These are phyloP conservation scores for Amazona guildingii DNA, from an alignment of 2,113 vertebrate genomes.

Conservation along the genomic window DNA sequence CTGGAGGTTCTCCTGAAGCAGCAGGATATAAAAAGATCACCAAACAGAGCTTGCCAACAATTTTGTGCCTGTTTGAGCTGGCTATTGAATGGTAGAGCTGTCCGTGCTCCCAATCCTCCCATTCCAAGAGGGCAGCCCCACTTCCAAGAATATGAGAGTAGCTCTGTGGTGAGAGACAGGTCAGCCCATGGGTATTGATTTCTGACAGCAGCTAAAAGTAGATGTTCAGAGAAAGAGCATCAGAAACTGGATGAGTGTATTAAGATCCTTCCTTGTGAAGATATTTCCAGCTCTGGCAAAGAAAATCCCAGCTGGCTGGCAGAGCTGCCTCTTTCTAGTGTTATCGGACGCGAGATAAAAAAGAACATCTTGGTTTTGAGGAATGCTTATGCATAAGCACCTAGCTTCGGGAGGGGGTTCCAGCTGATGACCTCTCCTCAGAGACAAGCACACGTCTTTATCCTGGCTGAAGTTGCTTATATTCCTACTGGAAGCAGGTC, in stretches of 20 bases:
- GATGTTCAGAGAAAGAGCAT: neutral
- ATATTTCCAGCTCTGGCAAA: neutral
- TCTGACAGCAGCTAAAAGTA: neutral
- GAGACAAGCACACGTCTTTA: neutral
- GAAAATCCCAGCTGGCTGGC: neutral
- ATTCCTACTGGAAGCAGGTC: neutral
- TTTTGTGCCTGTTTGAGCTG: neutral
- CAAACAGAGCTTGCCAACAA: neutral
- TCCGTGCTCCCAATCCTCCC: rapidly evolving
- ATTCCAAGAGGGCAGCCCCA: neutral
- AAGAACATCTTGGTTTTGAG: rapidly evolving
- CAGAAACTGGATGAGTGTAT: neutral
- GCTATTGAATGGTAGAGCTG: rapidly evolving
- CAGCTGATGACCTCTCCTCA: neutral
- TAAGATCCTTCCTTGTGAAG: neutral
- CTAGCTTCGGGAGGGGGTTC: rapidly evolving
- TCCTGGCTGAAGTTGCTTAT: neutral
- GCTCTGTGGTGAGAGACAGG: neutral
- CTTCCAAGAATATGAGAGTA: neutral
- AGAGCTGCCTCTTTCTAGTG: neutral
- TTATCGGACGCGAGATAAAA: neutral
- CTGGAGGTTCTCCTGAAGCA: neutral
- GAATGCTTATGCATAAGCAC: neutral
- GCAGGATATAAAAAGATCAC: neutral
- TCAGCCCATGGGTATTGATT: neutral